Evolutionary conservation across 2,113 vertebrate genomes (phyloP), one percentile per base, ranked within the genome.

Genomic region (Alosa alosa): DNA sequence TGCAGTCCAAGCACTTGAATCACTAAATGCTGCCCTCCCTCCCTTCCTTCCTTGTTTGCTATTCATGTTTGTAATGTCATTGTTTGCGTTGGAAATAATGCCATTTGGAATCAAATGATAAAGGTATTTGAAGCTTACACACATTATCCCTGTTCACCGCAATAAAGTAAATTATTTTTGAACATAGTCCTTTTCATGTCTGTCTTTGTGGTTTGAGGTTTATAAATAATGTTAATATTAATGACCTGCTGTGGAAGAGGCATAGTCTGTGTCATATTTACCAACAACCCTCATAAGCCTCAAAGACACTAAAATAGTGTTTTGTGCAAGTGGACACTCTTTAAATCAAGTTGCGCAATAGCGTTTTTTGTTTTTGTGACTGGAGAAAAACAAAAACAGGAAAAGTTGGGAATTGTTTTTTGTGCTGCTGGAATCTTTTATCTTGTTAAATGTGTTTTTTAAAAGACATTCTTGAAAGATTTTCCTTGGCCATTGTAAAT

Each of bases 81-180:
- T 39, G 55, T 60, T 45, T 64, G 47, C 68, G 5, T 86, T 52
- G 18, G 4, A 20, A 83, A 78, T 36, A 1, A 78, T 15, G 13
- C 31, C 36, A 13, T 78, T 36, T 78, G 10, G 39, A 39, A 36
- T 39, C 72, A 36, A 13, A 11, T 17, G 72, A 39, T 78, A 47
- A 72, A 39, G 13, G 13, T 75, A 25, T 75, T 75, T 75, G 68
- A 60, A 86, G 83, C 25, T 47, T 44, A 49, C 45, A 68, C n/a
- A 64, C 39, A 82, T 44, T 72, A 46, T 31, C 18, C 75, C 82
- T 86, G 83, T 87, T 81, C 22, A 85, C 36, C 36, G 83, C 88
- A 91, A 90, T 89, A 94, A 94, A 94, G 91, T 94, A 94, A 89
- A 88, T 84, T 93, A 93, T 94, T 95, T 94, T 94, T 93, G 92